Evolutionary conservation across 2,113 vertebrate genomes (phyloP), one percentile per base, ranked within the genome.

Genomic region (Sarotherodon lohbergeri): DNA sequence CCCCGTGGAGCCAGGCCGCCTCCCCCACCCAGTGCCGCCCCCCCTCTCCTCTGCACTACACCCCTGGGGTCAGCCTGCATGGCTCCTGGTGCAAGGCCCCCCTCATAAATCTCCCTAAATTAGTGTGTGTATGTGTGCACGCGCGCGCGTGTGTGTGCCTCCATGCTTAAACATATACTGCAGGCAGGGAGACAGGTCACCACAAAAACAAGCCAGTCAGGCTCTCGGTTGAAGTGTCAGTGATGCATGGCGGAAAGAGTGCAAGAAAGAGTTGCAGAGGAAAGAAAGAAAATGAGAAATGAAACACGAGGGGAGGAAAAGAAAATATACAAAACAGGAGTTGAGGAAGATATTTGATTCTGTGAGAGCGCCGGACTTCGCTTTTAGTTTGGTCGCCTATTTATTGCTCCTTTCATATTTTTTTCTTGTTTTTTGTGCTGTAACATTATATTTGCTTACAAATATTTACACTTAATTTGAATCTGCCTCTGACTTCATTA

Each of bases 91-190:
- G 97, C 43, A 59, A 97, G 97, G 97, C 97, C 96, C 89, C 89
- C 93, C 95, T 98, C 97, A 98, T 99, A 98, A 99, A 98, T 99
- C 98, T 98, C 97, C 97, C 96, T 98, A 98, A 98, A 97, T 98
- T 98, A 95, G 94, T 90, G 94, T 94, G 93, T 88, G 79, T 90
- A n/a, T 90, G 81, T 88, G 85, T 91, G 85, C 61, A 29, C 71
- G 82, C 81, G 78, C 55, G 79, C 57, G 22, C 59, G 83, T 78
- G 88, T 91, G 89, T 78, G 87, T 92, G 87, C 83, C 68, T 84
- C 83, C 73, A 86, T 82, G 63, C 92, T 94, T 93, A 93, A 95
- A 94, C 89, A 94, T 94, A 97, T 97, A 97, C 96, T 96, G 95
- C 96, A 96, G 96, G 96, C 96, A 93, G 86, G 91, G 95, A 96